A percentile compares a stretch with the other conserved stretches of the same genome.
Conservation (phyloP, 1,140 invertebrate species). For the Drosophila persimilis region DNA sequence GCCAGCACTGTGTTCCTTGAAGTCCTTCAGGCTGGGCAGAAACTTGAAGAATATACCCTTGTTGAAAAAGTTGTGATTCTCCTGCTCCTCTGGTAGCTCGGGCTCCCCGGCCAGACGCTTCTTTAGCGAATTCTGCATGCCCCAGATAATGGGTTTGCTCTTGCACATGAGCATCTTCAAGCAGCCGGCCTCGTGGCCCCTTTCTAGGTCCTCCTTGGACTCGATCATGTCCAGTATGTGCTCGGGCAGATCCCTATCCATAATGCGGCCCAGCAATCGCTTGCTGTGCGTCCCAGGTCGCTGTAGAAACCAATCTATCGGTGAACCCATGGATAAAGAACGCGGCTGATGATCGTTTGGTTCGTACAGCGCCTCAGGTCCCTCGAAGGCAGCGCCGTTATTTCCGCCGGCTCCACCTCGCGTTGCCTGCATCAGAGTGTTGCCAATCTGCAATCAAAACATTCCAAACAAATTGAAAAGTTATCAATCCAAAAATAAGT, state of each 20-base stretch:
- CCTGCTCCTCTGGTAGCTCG: slow-evolving; percentile 46
- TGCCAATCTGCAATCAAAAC: slow-evolving; percentile 57
- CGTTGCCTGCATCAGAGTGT: slow-evolving; percentile 57
- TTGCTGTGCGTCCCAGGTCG: slow-evolving; percentile 84
- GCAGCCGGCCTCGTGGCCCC: slow-evolving; percentile 85
- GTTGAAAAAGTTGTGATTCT: slow-evolving; percentile 77
- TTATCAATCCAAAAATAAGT: too few relatives aligned
- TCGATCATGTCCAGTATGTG: slow-evolving; percentile 85
- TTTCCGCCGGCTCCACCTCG: slow-evolving; percentile 3
- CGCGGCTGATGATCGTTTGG: slow-evolving; percentile 65
- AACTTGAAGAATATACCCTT: slow-evolving; percentile 84
- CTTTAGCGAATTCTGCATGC: slow-evolving; percentile 88
- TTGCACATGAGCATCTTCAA: slow-evolving; percentile 90
- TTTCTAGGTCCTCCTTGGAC: slow-evolving; percentile 79
- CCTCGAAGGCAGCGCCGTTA: slow-evolving; percentile 15
- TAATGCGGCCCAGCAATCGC: slow-evolving; percentile 84
- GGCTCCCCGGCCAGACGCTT: slow-evolving; percentile 66
- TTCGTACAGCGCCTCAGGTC: slow-evolving; percentile 60
- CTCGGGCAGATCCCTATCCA: slow-evolving; percentile 86
- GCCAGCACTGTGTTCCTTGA: slow-evolving; percentile 85
- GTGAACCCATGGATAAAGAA: slow-evolving; percentile 67
- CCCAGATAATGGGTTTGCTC: slow-evolving; percentile 88
- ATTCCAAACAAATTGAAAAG: too few relatives aligned
- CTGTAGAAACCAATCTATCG: slow-evolving; percentile 84
- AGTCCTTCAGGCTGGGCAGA: slow-evolving; percentile 87